Evolutionary conservation across 2,888 invertebrate species (phyloP).

Genomic region (Acleris holmiana): DNA sequence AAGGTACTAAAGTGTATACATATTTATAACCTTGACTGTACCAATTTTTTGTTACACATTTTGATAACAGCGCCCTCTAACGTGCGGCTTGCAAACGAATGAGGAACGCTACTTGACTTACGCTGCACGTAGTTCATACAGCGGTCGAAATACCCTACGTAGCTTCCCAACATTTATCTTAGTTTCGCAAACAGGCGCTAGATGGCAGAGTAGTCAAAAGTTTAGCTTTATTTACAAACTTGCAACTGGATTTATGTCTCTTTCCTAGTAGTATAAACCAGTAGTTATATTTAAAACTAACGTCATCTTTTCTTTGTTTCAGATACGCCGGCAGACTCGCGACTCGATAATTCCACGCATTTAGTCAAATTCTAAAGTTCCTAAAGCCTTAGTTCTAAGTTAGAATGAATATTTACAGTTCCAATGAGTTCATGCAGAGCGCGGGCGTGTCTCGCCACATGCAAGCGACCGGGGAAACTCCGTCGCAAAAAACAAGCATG

Average conservation of each 20-base stretch:
- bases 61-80: constrained; percentile 23
- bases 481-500: constrained; percentile 78
- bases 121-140: not conserved
- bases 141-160: not conserved
- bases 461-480: constrained; percentile 78
- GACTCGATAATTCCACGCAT: constrained; percentile 77
- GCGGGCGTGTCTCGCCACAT: constrained; percentile 79
- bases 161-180: constrained; percentile 13
- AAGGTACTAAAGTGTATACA: too few relatives aligned
- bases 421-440: constrained; percentile 76
- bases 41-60: not conserved
- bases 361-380: constrained; percentile 77
- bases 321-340: constrained; percentile 54
- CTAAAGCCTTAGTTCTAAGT: constrained; percentile 65
- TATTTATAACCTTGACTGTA: too few relatives aligned
- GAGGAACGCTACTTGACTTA: not conserved
- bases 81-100: not conserved
- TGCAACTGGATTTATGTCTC: too few relatives aligned
- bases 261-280: too few relatives aligned
- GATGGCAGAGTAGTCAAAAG: constrained; percentile 39
- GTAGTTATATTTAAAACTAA: constrained; percentile 1
- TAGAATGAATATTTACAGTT: constrained; percentile 70
- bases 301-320: constrained; percentile 61
- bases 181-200: constrained; percentile 27
- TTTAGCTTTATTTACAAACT: too few relatives aligned